Base-by-base conservation (phyloP, 92 coral and sea anemone genomes). In the Porites cylindrica region DNA sequence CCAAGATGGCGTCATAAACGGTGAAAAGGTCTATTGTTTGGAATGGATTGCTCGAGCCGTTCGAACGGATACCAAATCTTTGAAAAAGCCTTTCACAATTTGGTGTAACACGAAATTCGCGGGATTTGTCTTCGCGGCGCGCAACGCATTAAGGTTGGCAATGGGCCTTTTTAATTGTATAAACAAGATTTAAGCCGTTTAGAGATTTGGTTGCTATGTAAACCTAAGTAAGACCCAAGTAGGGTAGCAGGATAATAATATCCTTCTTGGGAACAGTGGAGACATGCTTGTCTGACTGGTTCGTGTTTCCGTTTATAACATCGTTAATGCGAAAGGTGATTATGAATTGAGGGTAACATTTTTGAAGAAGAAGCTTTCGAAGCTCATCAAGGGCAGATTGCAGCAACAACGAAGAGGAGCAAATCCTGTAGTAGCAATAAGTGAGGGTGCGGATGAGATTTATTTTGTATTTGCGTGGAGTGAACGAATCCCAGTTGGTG, bases 401-500 rank as follows among this genome's bases (percentile, higher is more conserved):
- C 56, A 70, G 18, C 56, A 24, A 24, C 9, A 17, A 8, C 4
- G 56, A 6, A 26, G 75, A 38, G 20, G 58, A 70, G 43, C 7
- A 29, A 70, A 47, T 70, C 16, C 56, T 12, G 75, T 12, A 38
- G 75, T 20, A 70, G n/a, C 56, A 3, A 70, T 70, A 16, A 17
- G 75, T 70, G 54, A 70, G 56, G 16, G 75, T 47, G 51, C 4
- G 18, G 74, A 69, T 69, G 9, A 68, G 38, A 14, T 68, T 68
- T 7, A 68, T 20, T 68, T 68, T 68, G 72, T 68, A 68, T 24
- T 14, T 68, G 75, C 20, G 52, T 12, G 75, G 75, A 23, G 75
- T 38, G 52, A 70, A 70, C 0, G 75, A 70, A 21, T 70, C 75
- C 75, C 75, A 70, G 47, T 38, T 70, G 43, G 75, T 70, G 56